phyloP scores from a whole-genome alignment of 2,888 invertebrate species.

The Platycnemis pennipes region DNA sequence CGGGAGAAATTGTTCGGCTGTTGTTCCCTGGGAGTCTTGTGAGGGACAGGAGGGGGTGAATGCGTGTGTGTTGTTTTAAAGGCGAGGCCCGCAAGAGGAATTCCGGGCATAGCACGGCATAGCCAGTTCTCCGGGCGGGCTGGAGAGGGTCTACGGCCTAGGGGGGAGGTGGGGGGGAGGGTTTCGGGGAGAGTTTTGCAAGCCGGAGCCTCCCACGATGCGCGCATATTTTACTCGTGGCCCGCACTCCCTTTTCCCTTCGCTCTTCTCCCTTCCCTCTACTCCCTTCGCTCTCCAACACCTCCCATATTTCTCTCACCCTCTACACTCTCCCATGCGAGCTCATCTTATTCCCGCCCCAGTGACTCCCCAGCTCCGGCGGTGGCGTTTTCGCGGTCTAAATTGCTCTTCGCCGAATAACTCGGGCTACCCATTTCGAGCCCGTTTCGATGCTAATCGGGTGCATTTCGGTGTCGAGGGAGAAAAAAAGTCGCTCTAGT shows the following conservation, averaged over 20 bases:
- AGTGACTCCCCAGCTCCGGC: background rate
- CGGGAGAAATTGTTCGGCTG: background rate
- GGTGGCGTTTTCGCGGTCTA: constrained; percentile 28
- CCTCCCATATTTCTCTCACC: background rate
- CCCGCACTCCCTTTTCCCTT: background rate
- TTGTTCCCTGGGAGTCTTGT: background rate
- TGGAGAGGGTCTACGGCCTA: background rate
- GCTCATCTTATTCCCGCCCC: background rate
- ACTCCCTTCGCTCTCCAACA: background rate
- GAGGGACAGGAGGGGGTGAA: background rate
- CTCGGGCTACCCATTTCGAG: background rate
- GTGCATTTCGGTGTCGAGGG: background rate
- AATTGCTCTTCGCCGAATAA: constrained; percentile 29
- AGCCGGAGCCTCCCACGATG: background rate
- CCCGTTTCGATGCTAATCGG: constrained; percentile 2
- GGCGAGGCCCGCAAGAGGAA: background rate
- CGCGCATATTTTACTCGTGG: constrained; percentile 2
- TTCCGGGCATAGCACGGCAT: background rate
- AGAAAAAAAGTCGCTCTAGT: background rate
- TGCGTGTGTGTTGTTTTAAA: background rate
- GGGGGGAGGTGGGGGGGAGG: background rate
- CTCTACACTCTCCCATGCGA: background rate
- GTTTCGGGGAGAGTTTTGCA: background rate
- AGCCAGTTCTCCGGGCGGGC: no score
- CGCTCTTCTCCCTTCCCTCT: background rate